Evolutionary conservation across 1,140 invertebrate genomes (phyloP).

Genomic region (Matsumurasca onukii): DNA sequence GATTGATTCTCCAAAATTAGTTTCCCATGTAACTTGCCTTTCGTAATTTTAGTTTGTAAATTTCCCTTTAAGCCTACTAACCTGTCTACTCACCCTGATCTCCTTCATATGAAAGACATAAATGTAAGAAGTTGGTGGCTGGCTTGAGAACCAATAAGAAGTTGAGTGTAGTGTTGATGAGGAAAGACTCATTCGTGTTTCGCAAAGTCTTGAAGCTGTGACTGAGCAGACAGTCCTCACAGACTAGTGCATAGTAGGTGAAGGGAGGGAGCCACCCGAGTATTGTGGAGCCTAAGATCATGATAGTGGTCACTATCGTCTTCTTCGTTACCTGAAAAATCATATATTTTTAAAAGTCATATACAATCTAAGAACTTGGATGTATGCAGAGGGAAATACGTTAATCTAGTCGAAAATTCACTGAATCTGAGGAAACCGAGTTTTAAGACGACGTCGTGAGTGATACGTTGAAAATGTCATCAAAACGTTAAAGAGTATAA

Average conservation of each 20-base stretch:
- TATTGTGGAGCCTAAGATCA: slow-evolving; percentile 65
- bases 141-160: slow-evolving; percentile 61
- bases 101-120: slow-evolving; percentile 65
- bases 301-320: slow-evolving; percentile 62
- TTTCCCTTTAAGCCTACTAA: not conserved
- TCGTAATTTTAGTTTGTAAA: not conserved
- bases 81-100: slow-evolving; percentile 51
- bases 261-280: slow-evolving; percentile 64
- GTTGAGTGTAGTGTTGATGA: slow-evolving; percentile 46
- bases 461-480: too few relatives aligned
- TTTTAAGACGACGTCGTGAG: too few relatives aligned
- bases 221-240: slow-evolving; percentile 48
- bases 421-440: too few relatives aligned
- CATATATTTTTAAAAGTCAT: not conserved
- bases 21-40: not conserved
- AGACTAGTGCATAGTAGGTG: slow-evolving; percentile 54
- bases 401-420: too few relatives aligned
- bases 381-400: too few relatives aligned
- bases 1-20: not conserved
- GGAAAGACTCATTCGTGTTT: slow-evolving; percentile 46
- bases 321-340: slow-evolving; percentile 55
- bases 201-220: slow-evolving; percentile 32
- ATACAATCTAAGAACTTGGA: too few relatives aligned
- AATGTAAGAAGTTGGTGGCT: slow-evolving; percentile 64
- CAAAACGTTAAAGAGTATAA: too few relatives aligned